Conservation (phyloP, 37 sponge, comb jelly and placozoan species). For the Agelas oroides region DNA sequence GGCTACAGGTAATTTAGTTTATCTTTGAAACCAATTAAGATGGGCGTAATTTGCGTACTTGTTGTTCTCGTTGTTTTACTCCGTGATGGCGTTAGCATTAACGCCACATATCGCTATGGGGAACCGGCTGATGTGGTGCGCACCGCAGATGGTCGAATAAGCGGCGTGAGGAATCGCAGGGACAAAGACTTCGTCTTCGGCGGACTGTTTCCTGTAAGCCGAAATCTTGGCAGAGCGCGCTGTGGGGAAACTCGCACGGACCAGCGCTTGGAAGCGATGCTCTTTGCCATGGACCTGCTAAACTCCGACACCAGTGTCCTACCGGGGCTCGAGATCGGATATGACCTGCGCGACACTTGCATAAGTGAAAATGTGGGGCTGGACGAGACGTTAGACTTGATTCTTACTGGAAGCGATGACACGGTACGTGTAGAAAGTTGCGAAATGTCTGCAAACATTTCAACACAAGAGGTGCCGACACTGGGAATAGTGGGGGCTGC, state of each 20-base stretch:
- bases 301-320: slow-evolving; percentile 59
- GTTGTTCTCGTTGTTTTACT: too few relatives aligned
- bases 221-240: neutral
- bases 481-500: slow-evolving; percentile 61
- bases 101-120: too few relatives aligned
- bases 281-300: slow-evolving; percentile 68
- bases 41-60: too few relatives aligned
- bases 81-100: too few relatives aligned
- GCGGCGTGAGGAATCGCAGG: slow-evolving; percentile 28
- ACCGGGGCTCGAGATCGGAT: slow-evolving; percentile 63
- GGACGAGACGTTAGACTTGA: slow-evolving; percentile 58
- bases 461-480: neutral
- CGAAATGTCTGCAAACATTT: neutral
- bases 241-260: slow-evolving; percentile 24
- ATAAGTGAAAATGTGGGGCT: slow-evolving; percentile 44
- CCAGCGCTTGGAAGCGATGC: slow-evolving; percentile 77
- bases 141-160: neutral
- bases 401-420: neutral
- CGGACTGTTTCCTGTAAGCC: slow-evolving; percentile 66
- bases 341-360: slow-evolving; percentile 83
- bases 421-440: too few relatives aligned
- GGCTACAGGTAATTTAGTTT: too few relatives aligned
- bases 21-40: too few relatives aligned
- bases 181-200: slow-evolving; percentile 69
- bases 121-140: too few relatives aligned